phyloP scores from a whole-genome alignment of 1,140 invertebrate species.

The Phymorhynchus buccinoides region DNA sequence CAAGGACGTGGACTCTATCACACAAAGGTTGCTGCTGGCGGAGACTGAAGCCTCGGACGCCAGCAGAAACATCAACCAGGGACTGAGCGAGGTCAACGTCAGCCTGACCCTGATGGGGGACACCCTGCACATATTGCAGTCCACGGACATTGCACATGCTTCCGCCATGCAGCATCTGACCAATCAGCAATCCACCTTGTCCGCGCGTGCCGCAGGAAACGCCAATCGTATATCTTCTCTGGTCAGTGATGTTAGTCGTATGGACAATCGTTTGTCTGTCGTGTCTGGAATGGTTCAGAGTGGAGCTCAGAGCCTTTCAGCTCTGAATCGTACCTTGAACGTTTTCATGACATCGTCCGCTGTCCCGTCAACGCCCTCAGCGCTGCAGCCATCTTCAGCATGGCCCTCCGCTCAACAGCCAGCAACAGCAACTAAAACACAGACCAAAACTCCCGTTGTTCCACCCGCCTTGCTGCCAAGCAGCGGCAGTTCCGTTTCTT shows the following conservation, averaged over 20 bases:
- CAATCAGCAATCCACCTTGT: background rate
- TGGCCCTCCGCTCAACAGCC: background rate
- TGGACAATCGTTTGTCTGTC: background rate
- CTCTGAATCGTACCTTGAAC: background rate
- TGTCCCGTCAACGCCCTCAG: background rate
- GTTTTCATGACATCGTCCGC: background rate
- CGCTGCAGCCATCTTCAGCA: background rate
- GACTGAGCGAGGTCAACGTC: background rate
- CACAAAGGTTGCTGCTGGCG: background rate
- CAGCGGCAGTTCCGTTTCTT: background rate
- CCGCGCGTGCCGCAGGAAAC: conserved; percentile 9
- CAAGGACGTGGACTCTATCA: background rate
- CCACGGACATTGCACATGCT: background rate
- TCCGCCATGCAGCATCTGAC: background rate
- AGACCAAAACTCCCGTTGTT: background rate
- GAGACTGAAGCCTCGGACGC: background rate
- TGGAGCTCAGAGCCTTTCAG: background rate
- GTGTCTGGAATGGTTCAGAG: background rate
- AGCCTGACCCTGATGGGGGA: background rate
- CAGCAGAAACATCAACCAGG: background rate
- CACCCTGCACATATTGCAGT: background rate
- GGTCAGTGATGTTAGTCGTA: background rate
- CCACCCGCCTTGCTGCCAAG: background rate
- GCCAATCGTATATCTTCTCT: background rate
- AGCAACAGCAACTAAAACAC: background rate